These are phyloP conservation scores for Pagrus major DNA, from an alignment of 2,113 vertebrate species.

Conservation along the genomic window DNA sequence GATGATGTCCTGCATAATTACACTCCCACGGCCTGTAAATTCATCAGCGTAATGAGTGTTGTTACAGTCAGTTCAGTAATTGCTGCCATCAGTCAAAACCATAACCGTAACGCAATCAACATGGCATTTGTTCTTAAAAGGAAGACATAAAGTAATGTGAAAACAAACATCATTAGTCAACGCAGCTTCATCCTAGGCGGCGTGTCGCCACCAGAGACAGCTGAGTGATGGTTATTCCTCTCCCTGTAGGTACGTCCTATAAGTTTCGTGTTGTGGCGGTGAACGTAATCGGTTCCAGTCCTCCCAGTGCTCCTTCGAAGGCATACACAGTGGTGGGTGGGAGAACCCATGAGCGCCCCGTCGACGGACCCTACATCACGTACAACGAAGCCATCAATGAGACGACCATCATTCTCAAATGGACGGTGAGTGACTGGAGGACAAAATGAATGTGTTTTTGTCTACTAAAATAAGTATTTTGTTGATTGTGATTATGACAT, in stretches of 20 bases:
- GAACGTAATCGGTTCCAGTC: constrained; percentile 95
- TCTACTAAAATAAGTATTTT: neutral
- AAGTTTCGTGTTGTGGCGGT: constrained; percentile 95
- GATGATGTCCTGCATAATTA: constrained; percentile 64
- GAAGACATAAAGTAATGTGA: constrained; percentile 57
- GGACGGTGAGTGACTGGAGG: constrained; percentile 88
- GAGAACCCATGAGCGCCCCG: constrained; percentile 89
- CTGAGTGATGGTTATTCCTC: neutral
- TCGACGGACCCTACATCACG: constrained; percentile 96
- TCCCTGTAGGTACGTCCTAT: constrained; percentile 89
- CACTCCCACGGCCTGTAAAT: constrained; percentile 68
- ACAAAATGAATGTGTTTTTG: neutral
- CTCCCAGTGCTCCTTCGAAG: constrained; percentile 92
- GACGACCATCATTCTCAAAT: constrained; percentile 97
- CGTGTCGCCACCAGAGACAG: neutral
- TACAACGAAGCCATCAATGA: constrained; percentile 97
- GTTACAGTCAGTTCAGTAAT: constrained; percentile 73
- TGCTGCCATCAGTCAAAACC: constrained; percentile 69
- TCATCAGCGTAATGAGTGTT: constrained; percentile 73
- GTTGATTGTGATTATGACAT: constrained; percentile 9
- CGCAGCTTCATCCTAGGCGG: constrained; percentile 7
- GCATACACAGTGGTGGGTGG: constrained; percentile 92
- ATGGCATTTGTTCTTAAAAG: constrained; percentile 44
- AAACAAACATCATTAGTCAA: constrained; percentile 61
- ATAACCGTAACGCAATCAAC: constrained; percentile 11